A percentile compares a stretch with the other conserved stretches of the same genome.
Evolutionary conservation across 1,140 invertebrate genomes (phyloP).

Genomic region (Nasonia vitripennis): DNA sequence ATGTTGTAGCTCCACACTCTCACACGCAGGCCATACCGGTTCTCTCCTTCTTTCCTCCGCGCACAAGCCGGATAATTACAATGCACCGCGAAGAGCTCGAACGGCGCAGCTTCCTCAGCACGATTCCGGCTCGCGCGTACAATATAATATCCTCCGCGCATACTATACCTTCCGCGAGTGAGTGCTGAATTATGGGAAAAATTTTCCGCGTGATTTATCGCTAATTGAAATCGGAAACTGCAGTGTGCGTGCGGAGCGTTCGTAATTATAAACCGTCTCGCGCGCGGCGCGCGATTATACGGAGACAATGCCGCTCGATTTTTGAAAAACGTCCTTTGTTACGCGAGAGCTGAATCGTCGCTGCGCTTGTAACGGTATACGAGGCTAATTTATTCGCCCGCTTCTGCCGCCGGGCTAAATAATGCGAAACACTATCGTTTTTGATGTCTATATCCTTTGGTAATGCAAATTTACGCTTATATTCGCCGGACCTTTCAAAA

Average conservation of each 20-base stretch:
- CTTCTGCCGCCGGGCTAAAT: too few relatives aligned
- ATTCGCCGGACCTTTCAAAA: too few relatives aligned
- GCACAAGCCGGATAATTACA: too few relatives aligned
- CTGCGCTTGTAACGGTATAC: too few relatives aligned
- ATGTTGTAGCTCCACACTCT: conserved; percentile 18
- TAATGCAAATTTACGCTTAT: too few relatives aligned
- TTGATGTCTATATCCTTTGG: too few relatives aligned
- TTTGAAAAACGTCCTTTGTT: neutral
- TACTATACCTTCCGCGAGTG: neutral
- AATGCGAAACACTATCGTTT: too few relatives aligned
- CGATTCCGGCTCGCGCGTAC: conserved; percentile 28
- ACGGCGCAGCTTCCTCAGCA: conserved; percentile 31
- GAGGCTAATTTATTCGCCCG: too few relatives aligned
- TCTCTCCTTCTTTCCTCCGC: neutral
- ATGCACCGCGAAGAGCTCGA: neutral
- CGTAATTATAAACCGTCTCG: conserved; percentile 9
- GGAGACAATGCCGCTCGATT: neutral
- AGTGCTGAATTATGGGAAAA: conserved; percentile 9
- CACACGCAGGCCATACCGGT: conserved; percentile 8
- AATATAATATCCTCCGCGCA: neutral
- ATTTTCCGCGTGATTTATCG: conserved; percentile 31
- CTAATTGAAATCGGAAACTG: conserved; percentile 30
- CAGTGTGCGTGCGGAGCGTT: neutral
- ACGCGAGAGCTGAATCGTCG: too few relatives aligned
- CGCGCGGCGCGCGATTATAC: neutral